Base-by-base conservation (phyloP, 2,797 vertebrate species). In the Hafferia zeledoni region DNA sequence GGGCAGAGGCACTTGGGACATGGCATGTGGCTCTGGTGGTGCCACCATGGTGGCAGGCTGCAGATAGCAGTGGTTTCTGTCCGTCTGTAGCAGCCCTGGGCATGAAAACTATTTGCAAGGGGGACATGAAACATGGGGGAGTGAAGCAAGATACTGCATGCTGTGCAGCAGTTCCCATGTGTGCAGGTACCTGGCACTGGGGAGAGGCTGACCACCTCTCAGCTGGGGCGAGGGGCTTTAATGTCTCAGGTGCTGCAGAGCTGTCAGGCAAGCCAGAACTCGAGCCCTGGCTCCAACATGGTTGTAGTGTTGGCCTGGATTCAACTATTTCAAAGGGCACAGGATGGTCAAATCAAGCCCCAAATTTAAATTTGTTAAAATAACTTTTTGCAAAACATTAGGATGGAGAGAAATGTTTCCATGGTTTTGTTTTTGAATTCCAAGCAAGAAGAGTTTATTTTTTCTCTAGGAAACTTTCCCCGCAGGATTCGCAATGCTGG, bases 351-450 rank as follows among this genome's bases (percentile, higher is more conserved):
- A 63, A 86, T 72, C 16, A 1, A 91, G 74, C 31, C 88, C 90
- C 90, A 91, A 76, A 95, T 96, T 96, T 95, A 95, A 94, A 95
- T 93, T 84, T 76, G 90, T 93, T 95, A 96, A 96, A 96, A 96
- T 95, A 96, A 94, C 94, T 94, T 96, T 69, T 90, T 87, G 88
- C 83, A 89, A 95, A 95, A 96, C 95, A 92, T 94, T 44, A 75
- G 76, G 89, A 89, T 4, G 3, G 57, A 90, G 83, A 94, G 87
- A 85, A 91, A 94, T 68, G 81, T 95, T 96, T 96, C 90, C 94
- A 95, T 84, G 88, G 90, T 49, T 95, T 95, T 95, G 94, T 96
- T 97, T 96, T 95, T 89, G 77, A 95, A 94, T 96, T 96, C 95
- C 30, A 11, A 95, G 88, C 82, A 87, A 81, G 88, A 89, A 90